Evolutionary conservation across 2,888 invertebrate genomes (phyloP).

Genomic region (Brassicogethes aeneus): DNA sequence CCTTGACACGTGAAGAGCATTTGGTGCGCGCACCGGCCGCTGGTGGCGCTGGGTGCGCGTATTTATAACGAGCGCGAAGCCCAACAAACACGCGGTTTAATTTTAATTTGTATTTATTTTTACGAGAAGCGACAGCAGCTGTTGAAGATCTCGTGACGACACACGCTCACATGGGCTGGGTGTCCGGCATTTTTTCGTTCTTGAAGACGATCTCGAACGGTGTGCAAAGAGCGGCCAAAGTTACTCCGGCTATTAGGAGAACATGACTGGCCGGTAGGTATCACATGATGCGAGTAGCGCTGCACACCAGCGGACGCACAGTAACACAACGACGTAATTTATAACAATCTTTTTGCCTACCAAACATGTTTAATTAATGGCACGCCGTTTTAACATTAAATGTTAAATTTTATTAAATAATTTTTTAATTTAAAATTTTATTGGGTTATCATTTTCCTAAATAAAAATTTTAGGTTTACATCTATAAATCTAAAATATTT

Average conservation of each 20-base stretch:
- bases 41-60: not conserved
- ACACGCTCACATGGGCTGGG: conserved; percentile 2
- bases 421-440: too few species aligned
- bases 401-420: too few species aligned
- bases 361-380: too few species aligned
- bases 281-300: conserved; percentile 5
- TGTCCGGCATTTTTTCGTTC: conserved; percentile 7
- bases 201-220: conserved; percentile 10
- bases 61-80: conserved; percentile 1
- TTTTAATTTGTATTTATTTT: conserved; percentile 5
- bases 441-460: too few species aligned
- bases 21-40: not conserved
- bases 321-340: too few species aligned
- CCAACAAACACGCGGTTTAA: too few species aligned
- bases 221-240: conserved; percentile 22
- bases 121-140: conserved; percentile 10
- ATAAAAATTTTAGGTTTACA: too few species aligned
- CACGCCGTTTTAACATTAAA: too few species aligned
- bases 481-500: too few species aligned
- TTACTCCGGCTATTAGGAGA: conserved; percentile 30
- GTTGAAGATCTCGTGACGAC: conserved; percentile 6
- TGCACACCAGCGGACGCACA: too few species aligned
- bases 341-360: too few species aligned
- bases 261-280: conserved; percentile 20
- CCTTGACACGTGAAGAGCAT: not conserved